phyloP scores from a whole-genome alignment of 1,140 invertebrate species.

The Trachelipus rathkii region DNA sequence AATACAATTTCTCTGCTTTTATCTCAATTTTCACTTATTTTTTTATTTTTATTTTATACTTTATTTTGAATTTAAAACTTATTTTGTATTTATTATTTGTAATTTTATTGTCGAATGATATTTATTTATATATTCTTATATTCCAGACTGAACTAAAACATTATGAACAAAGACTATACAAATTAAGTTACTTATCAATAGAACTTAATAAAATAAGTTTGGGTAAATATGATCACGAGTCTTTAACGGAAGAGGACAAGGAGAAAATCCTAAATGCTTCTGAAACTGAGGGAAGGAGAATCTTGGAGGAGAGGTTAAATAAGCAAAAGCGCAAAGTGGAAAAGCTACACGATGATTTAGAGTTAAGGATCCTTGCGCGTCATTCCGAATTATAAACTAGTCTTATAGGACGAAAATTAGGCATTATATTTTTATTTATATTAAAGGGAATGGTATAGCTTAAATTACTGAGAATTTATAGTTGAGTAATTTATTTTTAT shows the following conservation, averaged over 20 bases:
- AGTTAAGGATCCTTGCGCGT: constrained; percentile 68
- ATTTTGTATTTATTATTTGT: too few relatives aligned
- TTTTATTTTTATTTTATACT: too few relatives aligned
- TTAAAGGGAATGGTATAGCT: too few relatives aligned
- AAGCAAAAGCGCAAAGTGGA: constrained; percentile 77
- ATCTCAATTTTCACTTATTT: too few relatives aligned
- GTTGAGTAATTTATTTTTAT: too few relatives aligned
- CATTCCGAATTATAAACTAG: constrained; percentile 52
- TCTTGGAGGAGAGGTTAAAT: constrained; percentile 70
- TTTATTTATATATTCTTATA: constrained; percentile 26
- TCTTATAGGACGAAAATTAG: too few relatives aligned
- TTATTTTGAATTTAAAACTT: too few relatives aligned
- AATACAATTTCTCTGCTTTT: too few relatives aligned
- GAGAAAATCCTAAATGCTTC: neutral
- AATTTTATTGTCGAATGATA: too few relatives aligned
- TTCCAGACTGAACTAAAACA: constrained; percentile 72
- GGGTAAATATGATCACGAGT: constrained; percentile 34
- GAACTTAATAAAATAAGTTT: constrained; percentile 7
- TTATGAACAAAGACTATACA: constrained; percentile 78
- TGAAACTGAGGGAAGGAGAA: constrained; percentile 59
- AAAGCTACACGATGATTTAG: constrained; percentile 76
- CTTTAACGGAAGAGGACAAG: constrained; percentile 45
- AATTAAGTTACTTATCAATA: constrained; percentile 67
- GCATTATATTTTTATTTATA: too few relatives aligned
- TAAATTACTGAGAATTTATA: too few relatives aligned